Evolutionary conservation across 2,888 invertebrate species (phyloP), one percentile per base, ranked within the genome.

Genomic region (Acrocera orbiculus): DNA sequence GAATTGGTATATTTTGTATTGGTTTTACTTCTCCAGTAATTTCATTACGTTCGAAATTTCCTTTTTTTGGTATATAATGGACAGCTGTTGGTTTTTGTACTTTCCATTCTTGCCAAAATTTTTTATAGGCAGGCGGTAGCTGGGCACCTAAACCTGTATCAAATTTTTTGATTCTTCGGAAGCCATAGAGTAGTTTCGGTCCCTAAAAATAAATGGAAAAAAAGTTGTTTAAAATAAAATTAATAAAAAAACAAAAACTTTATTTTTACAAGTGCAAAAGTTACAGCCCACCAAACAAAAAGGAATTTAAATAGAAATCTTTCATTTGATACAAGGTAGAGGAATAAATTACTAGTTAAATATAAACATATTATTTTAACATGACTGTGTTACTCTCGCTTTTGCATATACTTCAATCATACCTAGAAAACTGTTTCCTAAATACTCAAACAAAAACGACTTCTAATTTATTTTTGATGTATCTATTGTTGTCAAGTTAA

Each of bases 91-190:
- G 70, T 41, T 67, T 64, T 32, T 70, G 63, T 2, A 69, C 46
- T 54, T 76, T 79, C 83, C 87, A 86, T 64, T 89, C 86, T 38
- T 64, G 66, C 69, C 78, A 85, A 58, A 87, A 89, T 49, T 85
- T 86, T 51, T 73, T 78, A 49, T 87, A 89, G 2, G 76, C 80
- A 39, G 72, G 69, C 2, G 89, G 89, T 33, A 87, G 57, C 43
- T 67, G 65, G 2, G 72, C 58, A 5, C 75, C 80, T 40, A 76
- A 60, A 2, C 79, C 80, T 47, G 66, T 65, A 25, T 75, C 73
- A 49, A 76, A 74, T 45, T 67, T 63, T 32, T 53, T 56, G 42
- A 60, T 59, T 44, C 60, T 63, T 47, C 64, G 66, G 42, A 56
- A 69, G 33, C 66, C 63, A 52, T 65, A 38, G 5, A 59, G 36